A percentile compares a stretch with the other conserved stretches of the same genome.
Evolutionary conservation across 2,888 invertebrate species (phyloP).

Genomic region (Troilus luridus): DNA sequence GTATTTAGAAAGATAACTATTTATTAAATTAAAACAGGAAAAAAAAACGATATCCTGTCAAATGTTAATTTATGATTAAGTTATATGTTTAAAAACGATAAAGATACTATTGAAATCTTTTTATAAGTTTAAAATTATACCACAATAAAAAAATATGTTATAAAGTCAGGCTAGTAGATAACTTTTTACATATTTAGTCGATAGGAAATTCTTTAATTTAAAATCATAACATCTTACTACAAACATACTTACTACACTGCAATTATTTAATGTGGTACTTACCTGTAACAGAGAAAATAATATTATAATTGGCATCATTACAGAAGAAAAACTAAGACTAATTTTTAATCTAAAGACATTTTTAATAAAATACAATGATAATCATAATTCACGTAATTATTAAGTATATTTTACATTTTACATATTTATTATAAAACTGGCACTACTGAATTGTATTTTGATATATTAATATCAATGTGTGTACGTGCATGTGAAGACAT

Average conservation of each 20-base stretch:
- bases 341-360: neutral
- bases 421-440: too few relatives aligned
- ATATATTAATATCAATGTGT: too few relatives aligned
- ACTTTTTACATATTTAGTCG: neutral
- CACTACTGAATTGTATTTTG: too few relatives aligned
- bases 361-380: too few relatives aligned
- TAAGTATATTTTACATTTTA: too few relatives aligned
- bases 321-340: neutral
- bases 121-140: neutral
- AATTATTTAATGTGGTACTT: neutral
- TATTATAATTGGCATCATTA: neutral
- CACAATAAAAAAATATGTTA: neutral
- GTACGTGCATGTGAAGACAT: too few relatives aligned
- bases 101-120: neutral
- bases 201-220: too few relatives aligned
- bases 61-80: too few relatives aligned
- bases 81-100: neutral
- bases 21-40: too few relatives aligned
- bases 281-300: conserved; percentile 10
- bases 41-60: too few relatives aligned
- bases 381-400: too few relatives aligned
- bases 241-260: neutral
- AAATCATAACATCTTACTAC: neutral
- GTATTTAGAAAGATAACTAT: too few relatives aligned
- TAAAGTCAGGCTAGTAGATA: neutral